Conservation (phyloP, 2,797 vertebrate genomes). For the Anableps anableps region DNA sequence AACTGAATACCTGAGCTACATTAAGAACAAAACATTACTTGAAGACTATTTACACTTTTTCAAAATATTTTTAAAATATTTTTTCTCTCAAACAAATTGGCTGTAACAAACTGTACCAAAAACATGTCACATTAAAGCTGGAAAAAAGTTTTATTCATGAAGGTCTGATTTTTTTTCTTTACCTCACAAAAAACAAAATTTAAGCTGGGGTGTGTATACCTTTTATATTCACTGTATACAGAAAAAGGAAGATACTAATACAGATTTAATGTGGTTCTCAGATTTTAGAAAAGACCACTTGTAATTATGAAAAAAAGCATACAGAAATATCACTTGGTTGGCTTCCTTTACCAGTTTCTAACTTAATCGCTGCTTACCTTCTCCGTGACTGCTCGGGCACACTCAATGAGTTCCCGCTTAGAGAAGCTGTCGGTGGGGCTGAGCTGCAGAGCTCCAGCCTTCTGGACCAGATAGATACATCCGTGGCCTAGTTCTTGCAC, state of each 20-base stretch:
- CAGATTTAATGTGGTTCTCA: not conserved
- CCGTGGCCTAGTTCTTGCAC: conserved; percentile 97
- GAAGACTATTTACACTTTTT: too few relatives aligned
- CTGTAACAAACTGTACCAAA: not conserved
- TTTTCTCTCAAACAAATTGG: not conserved
- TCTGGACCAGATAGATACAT: conserved; percentile 98
- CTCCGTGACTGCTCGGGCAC: conserved; percentile 93
- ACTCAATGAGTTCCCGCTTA: conserved; percentile 96
- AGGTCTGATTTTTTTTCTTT: not conserved
- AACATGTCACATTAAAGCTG: not conserved
- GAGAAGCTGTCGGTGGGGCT: conserved; percentile 96
- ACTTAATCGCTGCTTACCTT: conserved; percentile 90
- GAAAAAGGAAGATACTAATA: not conserved
- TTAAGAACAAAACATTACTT: too few relatives aligned
- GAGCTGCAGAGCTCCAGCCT: conserved; percentile 95
- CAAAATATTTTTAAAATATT: not conserved
- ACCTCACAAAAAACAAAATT: not conserved
- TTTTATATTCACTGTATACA: not conserved
- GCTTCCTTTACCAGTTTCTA: not conserved
- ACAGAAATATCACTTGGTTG: too few relatives aligned
- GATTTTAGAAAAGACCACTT: not conserved
- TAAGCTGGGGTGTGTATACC: not conserved
- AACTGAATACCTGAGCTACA: not conserved
- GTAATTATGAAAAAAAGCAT: not conserved
- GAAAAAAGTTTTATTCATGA: not conserved